Percentiles rank a stretch among this genome's conserved stretches.
phyloP scores from a whole-genome alignment of 2,888 invertebrate genomes.

The Andrena camellia region DNA sequence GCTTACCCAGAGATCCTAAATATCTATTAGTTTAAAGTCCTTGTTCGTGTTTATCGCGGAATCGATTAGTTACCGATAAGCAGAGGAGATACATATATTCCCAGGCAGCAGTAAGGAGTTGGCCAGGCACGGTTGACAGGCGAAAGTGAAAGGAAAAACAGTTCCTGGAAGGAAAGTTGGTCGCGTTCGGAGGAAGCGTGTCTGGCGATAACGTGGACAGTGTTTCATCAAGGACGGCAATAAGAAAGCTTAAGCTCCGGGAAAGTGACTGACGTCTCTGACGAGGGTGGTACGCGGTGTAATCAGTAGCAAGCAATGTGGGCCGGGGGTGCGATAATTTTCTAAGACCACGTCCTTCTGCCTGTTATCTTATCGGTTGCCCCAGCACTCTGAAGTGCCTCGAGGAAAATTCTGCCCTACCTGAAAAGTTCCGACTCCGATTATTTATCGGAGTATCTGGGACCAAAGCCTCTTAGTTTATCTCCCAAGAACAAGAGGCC shows the following conservation, averaged over 20 bases:
- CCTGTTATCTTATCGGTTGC: slow-evolving; percentile 59
- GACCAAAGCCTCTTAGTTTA: slow-evolving; percentile 39
- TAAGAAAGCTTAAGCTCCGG: slow-evolving; percentile 46
- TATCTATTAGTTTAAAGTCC: background rate
- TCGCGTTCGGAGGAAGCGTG: slow-evolving; percentile 37
- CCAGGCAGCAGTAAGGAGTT: background rate
- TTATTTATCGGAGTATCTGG: slow-evolving; percentile 46
- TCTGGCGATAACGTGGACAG: slow-evolving; percentile 63
- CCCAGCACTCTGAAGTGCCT: slow-evolving; percentile 12
- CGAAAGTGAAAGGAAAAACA: slow-evolving; percentile 37
- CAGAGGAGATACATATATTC: background rate
- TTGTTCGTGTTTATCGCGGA: background rate
- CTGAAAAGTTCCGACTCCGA: slow-evolving; percentile 28
- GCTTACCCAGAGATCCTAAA: background rate
- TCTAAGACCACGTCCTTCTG: slow-evolving; percentile 17
- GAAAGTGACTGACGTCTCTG: slow-evolving; percentile 69
- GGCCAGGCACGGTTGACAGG: slow-evolving; percentile 13
- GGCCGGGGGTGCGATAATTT: slow-evolving; percentile 61
- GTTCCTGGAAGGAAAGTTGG: slow-evolving; percentile 22
- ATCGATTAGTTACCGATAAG: slow-evolving; percentile 28
- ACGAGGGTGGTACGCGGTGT: slow-evolving; percentile 76
- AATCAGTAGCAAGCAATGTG: slow-evolving; percentile 68
- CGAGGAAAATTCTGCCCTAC: slow-evolving; percentile 9
- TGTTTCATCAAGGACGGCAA: slow-evolving; percentile 42
- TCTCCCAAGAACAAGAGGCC: slow-evolving; percentile 35